phyloP scores from a whole-genome alignment of 2,797 vertebrate genomes.

The Danio kyathit region DNA sequence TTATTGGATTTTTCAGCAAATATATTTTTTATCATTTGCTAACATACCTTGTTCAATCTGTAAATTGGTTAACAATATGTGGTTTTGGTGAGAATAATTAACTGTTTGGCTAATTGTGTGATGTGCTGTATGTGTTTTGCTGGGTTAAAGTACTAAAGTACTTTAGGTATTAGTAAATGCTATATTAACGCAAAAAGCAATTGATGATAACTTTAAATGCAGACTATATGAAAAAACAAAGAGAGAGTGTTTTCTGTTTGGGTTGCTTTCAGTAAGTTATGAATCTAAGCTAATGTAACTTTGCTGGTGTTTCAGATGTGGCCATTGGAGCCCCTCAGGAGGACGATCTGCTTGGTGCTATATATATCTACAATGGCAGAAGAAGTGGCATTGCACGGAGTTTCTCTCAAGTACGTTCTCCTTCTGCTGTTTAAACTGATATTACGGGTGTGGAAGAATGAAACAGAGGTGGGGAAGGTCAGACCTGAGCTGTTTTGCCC shows the following conservation, averaged over 20 bases:
- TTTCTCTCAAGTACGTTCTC: slow-evolving; percentile 88
- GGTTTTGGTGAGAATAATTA: not conserved
- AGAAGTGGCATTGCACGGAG: slow-evolving; percentile 84
- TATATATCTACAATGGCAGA: slow-evolving; percentile 97
- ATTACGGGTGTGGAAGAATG: not conserved
- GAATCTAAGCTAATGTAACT: slow-evolving; percentile 23
- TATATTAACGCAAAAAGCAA: no score
- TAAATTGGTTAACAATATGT: no score
- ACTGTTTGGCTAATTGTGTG: no score
- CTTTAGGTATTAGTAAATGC: no score
- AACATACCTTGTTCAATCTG: no score
- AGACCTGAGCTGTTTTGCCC: slow-evolving; percentile 18
- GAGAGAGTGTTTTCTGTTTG: not conserved
- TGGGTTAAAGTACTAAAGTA: no score
- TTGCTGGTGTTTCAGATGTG: slow-evolving; percentile 82
- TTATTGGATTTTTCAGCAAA: not conserved
- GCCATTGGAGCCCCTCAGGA: slow-evolving; percentile 95
- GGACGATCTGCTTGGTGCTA: slow-evolving; percentile 87
- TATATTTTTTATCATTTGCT: no score
- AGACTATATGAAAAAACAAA: no score
- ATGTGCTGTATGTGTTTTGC: no score
- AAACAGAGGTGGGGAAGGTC: not conserved
- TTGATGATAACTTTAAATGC: no score
- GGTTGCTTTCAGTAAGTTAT: not conserved
- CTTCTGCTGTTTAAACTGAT: slow-evolving; percentile 41